Evolutionary conservation across 2,113 vertebrate species (phyloP).

Genomic region (Vimba vimba): DNA sequence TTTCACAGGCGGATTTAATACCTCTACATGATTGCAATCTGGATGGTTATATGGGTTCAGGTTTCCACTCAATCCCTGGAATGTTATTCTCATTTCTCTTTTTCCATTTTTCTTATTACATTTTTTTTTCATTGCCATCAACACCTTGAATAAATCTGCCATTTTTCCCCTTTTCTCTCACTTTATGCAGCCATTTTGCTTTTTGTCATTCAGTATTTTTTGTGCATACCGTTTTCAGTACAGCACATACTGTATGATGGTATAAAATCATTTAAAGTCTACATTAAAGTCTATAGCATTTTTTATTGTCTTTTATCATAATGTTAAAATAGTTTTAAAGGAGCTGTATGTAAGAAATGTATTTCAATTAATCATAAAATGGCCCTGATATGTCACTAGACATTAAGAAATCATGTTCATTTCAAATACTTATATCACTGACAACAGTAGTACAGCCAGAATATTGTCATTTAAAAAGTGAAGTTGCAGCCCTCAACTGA

Average conservation of each 20-base stretch:
- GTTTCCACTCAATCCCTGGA: conserved; percentile 3
- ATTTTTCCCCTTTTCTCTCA: not conserved
- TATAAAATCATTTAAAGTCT: not conserved
- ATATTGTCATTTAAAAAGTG: too few relatives aligned
- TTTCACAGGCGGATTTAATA: conserved; percentile 23
- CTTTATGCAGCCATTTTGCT: not conserved
- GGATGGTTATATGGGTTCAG: not conserved
- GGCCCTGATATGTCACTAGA: too few relatives aligned
- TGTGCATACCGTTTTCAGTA: not conserved
- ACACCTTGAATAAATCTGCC: conserved; percentile 32
- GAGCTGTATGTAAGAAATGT: too few relatives aligned
- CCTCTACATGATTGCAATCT: conserved; percentile 39
- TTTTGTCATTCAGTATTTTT: not conserved
- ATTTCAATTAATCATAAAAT: too few relatives aligned
- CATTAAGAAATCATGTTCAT: too few relatives aligned
- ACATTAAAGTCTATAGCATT: not conserved
- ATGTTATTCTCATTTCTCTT: conserved; percentile 31
- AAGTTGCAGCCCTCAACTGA: too few relatives aligned
- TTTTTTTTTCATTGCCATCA: conserved; percentile 36
- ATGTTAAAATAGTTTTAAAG: too few relatives aligned
- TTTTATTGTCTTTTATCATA: not conserved
- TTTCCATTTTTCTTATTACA: conserved; percentile 2
- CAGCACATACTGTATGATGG: not conserved
- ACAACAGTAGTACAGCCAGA: too few relatives aligned
- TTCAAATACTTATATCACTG: too few relatives aligned